Base-by-base conservation (phyloP, 2,888 invertebrate species). In the Tridacna crocea region DNA sequence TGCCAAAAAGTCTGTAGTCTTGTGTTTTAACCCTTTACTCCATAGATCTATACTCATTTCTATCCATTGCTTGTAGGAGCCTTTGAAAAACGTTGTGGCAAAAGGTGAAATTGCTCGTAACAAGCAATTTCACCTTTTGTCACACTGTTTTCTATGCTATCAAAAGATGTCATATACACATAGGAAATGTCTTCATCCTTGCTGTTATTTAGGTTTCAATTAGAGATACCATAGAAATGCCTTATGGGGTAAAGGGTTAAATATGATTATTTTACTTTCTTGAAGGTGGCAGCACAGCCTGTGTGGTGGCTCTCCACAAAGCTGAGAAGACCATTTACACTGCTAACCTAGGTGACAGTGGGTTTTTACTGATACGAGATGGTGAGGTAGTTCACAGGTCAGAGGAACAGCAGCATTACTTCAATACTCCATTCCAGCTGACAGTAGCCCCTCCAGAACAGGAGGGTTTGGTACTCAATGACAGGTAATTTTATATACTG, bases 321-420 rank as follows among this genome's bases (percentile, higher is more conserved):
- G 97, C 97, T 92, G 98, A 97, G 91, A 97, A 97, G 93, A 97
- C 97, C 88, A 96, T 99, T 93, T 98, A 98, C 92, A 97, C 99
- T 19, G 99, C 99, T 75, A 99, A 99, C 95, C 97, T 99, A 90
- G 99, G 99, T n/a, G 99, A 99, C 95, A 99, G 99, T 93, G 99
- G 99, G 19, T 99, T 98, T 95, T 97, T 99, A 95, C 97, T 99
- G 22, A 90, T 94, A 19, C 88, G 93, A 26, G 88, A 92, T 76
- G 92, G 92, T 10, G 90, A 92, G 80, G 91, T 99, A 26, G 97
- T 99, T 46, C 97, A 98, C 94, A 96, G 98, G 85, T 99, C 99
- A 8, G 97, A 97, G 92, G 99, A 99, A 94, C 99, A 99, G 93
- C 98, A 99, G 92, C 99, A 99, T 95, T 99, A 99, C 95, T 99